Conservation (phyloP, 2,113 vertebrate species). For the Rhagologus leucostigma region DNA sequence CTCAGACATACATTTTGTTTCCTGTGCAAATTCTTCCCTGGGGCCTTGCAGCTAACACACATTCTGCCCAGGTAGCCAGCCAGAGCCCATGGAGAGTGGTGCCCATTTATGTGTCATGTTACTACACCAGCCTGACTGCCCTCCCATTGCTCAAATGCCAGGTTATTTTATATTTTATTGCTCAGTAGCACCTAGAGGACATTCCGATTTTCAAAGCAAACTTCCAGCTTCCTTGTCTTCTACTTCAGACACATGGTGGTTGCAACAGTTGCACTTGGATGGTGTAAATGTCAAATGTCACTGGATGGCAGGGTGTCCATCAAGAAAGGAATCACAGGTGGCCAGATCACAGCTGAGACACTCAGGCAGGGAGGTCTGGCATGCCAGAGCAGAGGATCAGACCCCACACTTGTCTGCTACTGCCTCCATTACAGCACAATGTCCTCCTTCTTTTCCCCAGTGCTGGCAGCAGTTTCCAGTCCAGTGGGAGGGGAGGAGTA, state of each 20-base stretch:
- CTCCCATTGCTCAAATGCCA: background rate
- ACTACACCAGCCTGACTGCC: background rate
- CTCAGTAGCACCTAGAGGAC: background rate
- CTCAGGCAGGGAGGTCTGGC: background rate
- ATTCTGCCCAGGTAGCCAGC: background rate
- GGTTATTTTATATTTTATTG: slow-evolving; percentile 21
- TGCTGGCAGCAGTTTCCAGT: background rate
- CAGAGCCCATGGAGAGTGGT: background rate
- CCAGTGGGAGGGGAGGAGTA: background rate
- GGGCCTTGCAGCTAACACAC: background rate
- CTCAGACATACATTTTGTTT: background rate
- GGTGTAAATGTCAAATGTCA: slow-evolving; percentile 63
- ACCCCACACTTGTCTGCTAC: background rate
- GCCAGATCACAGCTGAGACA: background rate
- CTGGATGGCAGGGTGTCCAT: slow-evolving; percentile 10
- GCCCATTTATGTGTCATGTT: background rate
- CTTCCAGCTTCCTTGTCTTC: slow-evolving; percentile 50
- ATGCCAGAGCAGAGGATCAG: background rate
- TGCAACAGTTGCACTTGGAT: slow-evolving; percentile 12
- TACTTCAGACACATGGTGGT: background rate
- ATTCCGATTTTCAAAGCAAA: slow-evolving; percentile 51
- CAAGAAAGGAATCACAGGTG: slow-evolving; percentile 17
- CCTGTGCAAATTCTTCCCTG: background rate
- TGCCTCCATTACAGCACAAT: background rate
- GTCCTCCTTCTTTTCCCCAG: background rate